Conservation (phyloP, 1,140 invertebrate species). For the Scylla paramamosain region DNA sequence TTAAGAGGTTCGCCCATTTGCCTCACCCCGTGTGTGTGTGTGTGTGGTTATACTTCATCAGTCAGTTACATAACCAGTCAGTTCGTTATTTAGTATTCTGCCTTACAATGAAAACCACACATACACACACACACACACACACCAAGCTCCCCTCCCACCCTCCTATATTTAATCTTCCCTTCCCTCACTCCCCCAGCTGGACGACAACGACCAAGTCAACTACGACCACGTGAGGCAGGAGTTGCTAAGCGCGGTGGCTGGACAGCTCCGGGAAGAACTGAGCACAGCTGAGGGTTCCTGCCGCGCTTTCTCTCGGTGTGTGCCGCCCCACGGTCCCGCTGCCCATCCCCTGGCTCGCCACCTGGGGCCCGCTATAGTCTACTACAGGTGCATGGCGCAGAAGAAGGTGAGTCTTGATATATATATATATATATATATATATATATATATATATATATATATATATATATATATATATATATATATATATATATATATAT, state of each 20-base stretch:
- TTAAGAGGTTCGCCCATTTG: too few relatives aligned
- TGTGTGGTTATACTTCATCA: too few relatives aligned
- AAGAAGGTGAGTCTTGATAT: conserved; percentile 33
- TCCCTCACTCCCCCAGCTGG: conserved; percentile 8
- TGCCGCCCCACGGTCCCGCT: background rate
- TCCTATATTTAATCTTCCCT: background rate
- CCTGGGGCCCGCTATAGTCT: conserved; percentile 38
- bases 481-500: too few relatives aligned
- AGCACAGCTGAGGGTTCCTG: conserved; percentile 39
- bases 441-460: too few relatives aligned
- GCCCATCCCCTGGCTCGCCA: conserved; percentile 55
- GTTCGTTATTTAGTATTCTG: too few relatives aligned
- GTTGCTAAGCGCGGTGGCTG: background rate
- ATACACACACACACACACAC: too few relatives aligned
- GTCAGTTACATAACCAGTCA: too few relatives aligned
- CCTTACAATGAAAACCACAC: too few relatives aligned
- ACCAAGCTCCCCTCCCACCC: too few relatives aligned
- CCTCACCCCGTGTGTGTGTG: too few relatives aligned
- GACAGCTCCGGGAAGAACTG: conserved; percentile 36
- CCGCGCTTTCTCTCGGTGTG: conserved; percentile 52
- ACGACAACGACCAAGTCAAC: conserved; percentile 43
- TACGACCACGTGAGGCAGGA: conserved; percentile 43
- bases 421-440: too few relatives aligned
- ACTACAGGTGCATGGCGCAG: conserved; percentile 51
- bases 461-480: too few relatives aligned